A percentile compares a stretch with the other conserved stretches of the same genome.
These are phyloP conservation scores for Drosophila bifasciata DNA, from an alignment of 1,140 invertebrate species.

Conservation along the genomic window DNA sequence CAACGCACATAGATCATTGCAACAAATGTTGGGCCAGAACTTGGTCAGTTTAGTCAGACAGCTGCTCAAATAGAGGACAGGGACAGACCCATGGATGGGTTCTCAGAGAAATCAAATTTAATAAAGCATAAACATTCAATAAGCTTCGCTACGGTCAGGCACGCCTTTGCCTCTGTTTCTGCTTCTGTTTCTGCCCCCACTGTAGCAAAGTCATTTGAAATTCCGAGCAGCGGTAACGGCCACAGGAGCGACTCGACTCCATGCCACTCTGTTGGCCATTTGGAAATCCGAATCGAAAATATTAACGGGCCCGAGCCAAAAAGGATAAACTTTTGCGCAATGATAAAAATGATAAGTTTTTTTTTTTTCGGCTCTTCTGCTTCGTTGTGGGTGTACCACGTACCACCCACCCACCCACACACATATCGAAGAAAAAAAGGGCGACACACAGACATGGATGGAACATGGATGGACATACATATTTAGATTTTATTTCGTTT, in stretches of 20 bases:
- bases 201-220: slow-evolving; percentile 73
- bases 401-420: too few species aligned
- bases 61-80: slow-evolving; percentile 14
- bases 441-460: slow-evolving; percentile 56
- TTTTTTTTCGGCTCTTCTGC: slow-evolving; percentile 49
- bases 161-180: not conserved
- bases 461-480: slow-evolving; percentile 43
- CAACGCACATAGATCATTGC: slow-evolving; percentile 83
- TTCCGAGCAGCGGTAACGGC: slow-evolving; percentile 66
- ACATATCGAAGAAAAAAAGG: slow-evolving; percentile 41
- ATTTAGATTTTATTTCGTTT: slow-evolving; percentile 83
- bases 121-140: slow-evolving; percentile 83
- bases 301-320: slow-evolving; percentile 74
- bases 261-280: slow-evolving; percentile 56
- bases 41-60: slow-evolving; percentile 34
- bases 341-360: slow-evolving; percentile 83
- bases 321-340: slow-evolving; percentile 82
- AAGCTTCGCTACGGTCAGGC: slow-evolving; percentile 61
- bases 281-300: slow-evolving; percentile 73
- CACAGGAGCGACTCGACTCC: too few species aligned
- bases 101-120: slow-evolving; percentile 78
- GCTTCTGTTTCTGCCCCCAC: not conserved
- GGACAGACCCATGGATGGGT: not conserved
- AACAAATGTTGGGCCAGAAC: slow-evolving; percentile 74
- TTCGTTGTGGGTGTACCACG: too few species aligned